Evolutionary conservation across 2,888 invertebrate genomes (phyloP).

Genomic region (Petrophora chlorosata): DNA sequence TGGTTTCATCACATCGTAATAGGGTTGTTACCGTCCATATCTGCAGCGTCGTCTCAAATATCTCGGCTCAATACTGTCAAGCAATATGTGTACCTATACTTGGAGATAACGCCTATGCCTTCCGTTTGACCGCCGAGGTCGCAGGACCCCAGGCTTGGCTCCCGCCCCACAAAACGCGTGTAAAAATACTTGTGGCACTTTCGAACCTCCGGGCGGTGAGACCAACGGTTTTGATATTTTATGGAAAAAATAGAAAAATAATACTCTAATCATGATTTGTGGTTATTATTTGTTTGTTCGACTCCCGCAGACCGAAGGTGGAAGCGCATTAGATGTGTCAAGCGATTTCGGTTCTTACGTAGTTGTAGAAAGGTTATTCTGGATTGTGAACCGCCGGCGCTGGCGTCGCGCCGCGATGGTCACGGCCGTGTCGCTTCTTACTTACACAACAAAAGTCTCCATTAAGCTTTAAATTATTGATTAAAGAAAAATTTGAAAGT

Average conservation of each 20-base stretch:
- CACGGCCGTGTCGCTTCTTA: conserved; percentile 47
- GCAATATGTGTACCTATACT: conserved; percentile 42
- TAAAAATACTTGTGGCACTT: neutral
- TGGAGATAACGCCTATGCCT: conserved; percentile 28
- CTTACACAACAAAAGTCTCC: conserved; percentile 66
- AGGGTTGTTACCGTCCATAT: conserved; percentile 43
- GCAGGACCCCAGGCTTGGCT: neutral
- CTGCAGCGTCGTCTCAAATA: conserved; percentile 35
- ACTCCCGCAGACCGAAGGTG: conserved; percentile 34
- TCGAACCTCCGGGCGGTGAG: too few relatives aligned
- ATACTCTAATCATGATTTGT: conserved; percentile 55
- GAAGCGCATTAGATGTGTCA: conserved; percentile 54
- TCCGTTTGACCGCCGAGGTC: neutral
- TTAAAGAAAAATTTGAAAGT: conserved; percentile 81
- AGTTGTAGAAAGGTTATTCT: conserved; percentile 48
- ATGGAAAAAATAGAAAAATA: conserved; percentile 36
- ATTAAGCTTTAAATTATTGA: conserved; percentile 83
- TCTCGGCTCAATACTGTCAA: conserved; percentile 43
- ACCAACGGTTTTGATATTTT: conserved; percentile 42
- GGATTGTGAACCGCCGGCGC: conserved; percentile 46
- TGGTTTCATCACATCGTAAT: conserved; percentile 28
- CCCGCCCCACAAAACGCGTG: neutral
- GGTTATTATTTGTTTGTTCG: conserved; percentile 41
- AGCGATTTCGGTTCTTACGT: conserved; percentile 46
- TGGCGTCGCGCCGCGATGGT: conserved; percentile 37